Evolutionary conservation across 1,140 invertebrate species (phyloP).

Genomic region (Subanguina moxae): DNA sequence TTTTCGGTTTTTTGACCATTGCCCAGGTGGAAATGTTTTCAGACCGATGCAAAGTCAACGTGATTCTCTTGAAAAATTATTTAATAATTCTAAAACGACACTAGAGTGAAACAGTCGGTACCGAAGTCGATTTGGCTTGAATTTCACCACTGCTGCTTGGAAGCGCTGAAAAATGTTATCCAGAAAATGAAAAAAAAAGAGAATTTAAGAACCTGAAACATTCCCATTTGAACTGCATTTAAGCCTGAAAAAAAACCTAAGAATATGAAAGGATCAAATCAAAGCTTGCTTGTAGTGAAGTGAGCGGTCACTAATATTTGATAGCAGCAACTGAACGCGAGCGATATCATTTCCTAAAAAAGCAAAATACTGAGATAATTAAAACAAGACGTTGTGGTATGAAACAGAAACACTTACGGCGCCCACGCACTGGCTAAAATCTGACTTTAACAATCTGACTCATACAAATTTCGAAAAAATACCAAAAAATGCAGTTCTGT

Average conservation of each 20-base stretch:
- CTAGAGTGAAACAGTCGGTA: no score
- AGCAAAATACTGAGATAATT: no score
- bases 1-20: neutral
- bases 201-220: neutral
- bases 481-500: no score
- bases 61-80: neutral
- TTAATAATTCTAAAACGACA: no score
- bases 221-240: neutral
- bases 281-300: neutral
- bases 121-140: neutral
- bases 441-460: no score
- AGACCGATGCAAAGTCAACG: neutral
- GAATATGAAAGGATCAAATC: no score
- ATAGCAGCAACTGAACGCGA: conserved; percentile 6
- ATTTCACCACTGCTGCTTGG: conserved; percentile 1
- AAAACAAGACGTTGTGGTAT: no score
- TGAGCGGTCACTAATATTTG: neutral
- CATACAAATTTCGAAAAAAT: no score
- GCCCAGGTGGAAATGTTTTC: neutral
- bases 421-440: no score
- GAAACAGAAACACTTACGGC: no score
- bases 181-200: neutral
- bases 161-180: neutral
- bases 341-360: neutral
- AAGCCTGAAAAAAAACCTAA: neutral